These are phyloP conservation scores for Synanceia verrucosa DNA, from an alignment of 2,797 vertebrate species.

Conservation along the genomic window DNA sequence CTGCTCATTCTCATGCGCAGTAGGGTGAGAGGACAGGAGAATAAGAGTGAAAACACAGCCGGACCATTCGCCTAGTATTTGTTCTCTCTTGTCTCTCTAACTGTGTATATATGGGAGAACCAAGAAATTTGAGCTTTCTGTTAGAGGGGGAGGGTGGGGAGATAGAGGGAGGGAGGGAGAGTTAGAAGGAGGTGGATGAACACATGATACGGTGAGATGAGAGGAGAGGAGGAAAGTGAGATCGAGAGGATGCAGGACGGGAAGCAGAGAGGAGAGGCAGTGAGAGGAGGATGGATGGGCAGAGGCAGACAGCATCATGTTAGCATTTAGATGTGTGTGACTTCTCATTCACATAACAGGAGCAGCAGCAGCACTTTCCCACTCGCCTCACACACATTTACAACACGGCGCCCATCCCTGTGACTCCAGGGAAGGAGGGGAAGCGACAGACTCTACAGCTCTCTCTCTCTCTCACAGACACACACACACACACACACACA, in stretches of 20 bases:
- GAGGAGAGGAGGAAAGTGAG: conserved; percentile 59
- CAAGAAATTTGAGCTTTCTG: conserved; percentile 75
- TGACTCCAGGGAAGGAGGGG: conserved; percentile 40
- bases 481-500: conserved; percentile 13
- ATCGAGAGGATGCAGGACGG: conserved; percentile 37
- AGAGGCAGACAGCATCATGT: conserved; percentile 19
- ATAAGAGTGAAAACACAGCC: conserved; percentile 24
- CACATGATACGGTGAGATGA: conserved; percentile 60
- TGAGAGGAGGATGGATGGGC: conserved; percentile 7
- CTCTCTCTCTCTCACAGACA: too few species aligned
- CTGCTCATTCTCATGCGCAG: conserved; percentile 4
- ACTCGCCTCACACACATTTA: conserved; percentile 32
- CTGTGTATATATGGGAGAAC: conserved; percentile 42
- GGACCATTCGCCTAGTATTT: conserved; percentile 37
- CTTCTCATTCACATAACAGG: conserved; percentile 53
- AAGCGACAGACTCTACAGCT: conserved; percentile 38
- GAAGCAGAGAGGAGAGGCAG: conserved; percentile 15
- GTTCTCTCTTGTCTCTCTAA: conserved; percentile 35
- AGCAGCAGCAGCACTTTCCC: conserved; percentile 39
- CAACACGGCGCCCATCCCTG: conserved; percentile 37
- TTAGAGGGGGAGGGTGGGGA: conserved; percentile 50
- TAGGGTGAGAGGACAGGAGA: conserved; percentile 14
- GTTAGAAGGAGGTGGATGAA: conserved; percentile 56
- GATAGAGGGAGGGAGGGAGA: conserved; percentile 36
- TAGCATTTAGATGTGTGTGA: conserved; percentile 41